Conservation (phyloP, 2,113 vertebrate species). For the Pedionomus torquatus region DNA sequence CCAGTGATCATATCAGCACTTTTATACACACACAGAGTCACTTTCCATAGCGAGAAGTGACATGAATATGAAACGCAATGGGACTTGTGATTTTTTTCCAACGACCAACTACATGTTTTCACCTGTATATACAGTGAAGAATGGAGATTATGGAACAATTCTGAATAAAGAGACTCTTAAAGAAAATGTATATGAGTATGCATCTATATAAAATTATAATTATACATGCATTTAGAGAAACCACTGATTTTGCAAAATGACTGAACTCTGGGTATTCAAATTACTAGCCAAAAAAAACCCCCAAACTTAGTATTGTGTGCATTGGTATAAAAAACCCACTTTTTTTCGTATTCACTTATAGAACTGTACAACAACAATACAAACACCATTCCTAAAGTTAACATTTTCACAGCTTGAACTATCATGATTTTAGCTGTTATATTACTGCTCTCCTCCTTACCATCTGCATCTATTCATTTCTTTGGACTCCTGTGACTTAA, state of each 20-base stretch:
- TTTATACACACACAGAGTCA: background rate
- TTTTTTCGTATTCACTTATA: background rate
- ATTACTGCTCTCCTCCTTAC: background rate
- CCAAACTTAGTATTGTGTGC: background rate
- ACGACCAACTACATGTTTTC: background rate
- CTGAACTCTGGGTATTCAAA: background rate
- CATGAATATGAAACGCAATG: background rate
- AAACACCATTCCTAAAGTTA: background rate
- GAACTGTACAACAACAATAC: background rate
- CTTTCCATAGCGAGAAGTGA: background rate
- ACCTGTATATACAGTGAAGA: background rate
- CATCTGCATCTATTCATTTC: background rate
- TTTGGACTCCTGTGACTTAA: background rate
- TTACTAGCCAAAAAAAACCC: background rate
- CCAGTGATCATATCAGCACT: background rate
- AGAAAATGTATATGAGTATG: background rate
- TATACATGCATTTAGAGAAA: background rate
- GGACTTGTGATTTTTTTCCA: background rate
- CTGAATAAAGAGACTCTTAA: background rate
- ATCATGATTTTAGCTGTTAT: background rate
- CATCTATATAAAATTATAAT: background rate
- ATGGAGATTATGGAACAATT: background rate
- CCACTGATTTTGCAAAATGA: conserved; percentile 1
- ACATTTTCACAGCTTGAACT: conserved; percentile 5
- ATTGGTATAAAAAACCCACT: background rate